Conservation (phyloP, 2,888 invertebrate species). For the Phytoseiulus persimilis region DNA sequence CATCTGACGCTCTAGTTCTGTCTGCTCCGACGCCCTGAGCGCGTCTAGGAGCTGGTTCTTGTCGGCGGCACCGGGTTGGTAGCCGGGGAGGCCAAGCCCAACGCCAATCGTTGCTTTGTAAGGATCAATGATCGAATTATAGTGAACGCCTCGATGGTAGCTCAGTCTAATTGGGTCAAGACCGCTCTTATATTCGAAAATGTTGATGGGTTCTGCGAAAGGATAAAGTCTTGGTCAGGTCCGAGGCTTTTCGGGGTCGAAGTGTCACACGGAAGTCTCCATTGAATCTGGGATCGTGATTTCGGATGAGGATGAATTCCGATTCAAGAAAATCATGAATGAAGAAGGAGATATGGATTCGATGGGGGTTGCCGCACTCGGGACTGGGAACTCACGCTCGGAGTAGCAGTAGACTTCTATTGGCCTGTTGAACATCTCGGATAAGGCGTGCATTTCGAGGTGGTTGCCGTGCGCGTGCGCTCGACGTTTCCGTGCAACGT, state of each 20-base stretch:
- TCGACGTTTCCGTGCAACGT: constrained; percentile 68
- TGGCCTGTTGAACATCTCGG: constrained; percentile 76
- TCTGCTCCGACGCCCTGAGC: constrained; percentile 65
- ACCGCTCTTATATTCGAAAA: constrained; percentile 69
- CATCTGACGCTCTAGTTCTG: constrained; percentile 77
- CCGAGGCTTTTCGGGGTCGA: too few species aligned
- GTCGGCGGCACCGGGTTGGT: constrained; percentile 64
- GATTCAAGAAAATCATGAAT: too few species aligned
- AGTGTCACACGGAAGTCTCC: background rate
- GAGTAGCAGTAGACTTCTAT: constrained; percentile 76
- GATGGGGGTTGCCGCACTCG: background rate
- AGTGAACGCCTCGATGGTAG: constrained; percentile 76
- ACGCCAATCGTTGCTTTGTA: constrained; percentile 68
- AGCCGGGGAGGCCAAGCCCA: constrained; percentile 71
- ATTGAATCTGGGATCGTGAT: too few species aligned
- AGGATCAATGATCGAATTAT: constrained; percentile 78
- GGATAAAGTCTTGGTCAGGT: constrained; percentile 5
- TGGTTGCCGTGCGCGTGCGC: constrained; percentile 79
- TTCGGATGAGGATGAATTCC: too few species aligned
- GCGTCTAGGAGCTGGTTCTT: constrained; percentile 65
- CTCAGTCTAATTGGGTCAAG: constrained; percentile 68
- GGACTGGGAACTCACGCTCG: constrained; percentile 39
- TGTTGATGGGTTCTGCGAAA: constrained; percentile 69
- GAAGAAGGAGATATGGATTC: too few species aligned
- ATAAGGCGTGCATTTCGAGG: constrained; percentile 80